Percentiles rank a stretch among this genome's conserved stretches.
These are phyloP conservation scores for Sinodicranocentrus sp. DNA, from an alignment of 2,888 invertebrate species.

Conservation along the genomic window DNA sequence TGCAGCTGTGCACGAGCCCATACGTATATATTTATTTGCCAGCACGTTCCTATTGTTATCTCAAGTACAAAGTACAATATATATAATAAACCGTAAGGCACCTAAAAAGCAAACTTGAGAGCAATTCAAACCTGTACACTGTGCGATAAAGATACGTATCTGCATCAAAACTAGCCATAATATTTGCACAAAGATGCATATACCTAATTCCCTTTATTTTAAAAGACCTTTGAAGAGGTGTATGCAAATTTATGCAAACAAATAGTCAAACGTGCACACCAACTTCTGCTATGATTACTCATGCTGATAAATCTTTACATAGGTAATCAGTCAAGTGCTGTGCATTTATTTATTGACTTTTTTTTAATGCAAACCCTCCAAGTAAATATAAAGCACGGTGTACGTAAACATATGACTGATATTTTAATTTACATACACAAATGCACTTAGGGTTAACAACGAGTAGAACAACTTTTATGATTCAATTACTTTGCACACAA, in stretches of 20 bases:
- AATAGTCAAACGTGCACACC: not conserved
- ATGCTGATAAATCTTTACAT: not conserved
- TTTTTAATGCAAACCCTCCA: too few species aligned
- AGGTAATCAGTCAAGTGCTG: not conserved
- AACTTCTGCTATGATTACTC: not conserved
- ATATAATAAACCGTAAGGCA: conserved; percentile 1
- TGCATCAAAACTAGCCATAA: too few species aligned
- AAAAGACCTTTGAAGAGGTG: too few species aligned
- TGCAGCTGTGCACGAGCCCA: conserved; percentile 23
- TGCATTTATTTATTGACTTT: too few species aligned
- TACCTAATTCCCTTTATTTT: too few species aligned
- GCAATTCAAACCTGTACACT: too few species aligned
- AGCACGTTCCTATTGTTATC: conserved; percentile 8
- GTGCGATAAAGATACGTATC: too few species aligned
- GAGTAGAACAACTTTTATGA: not conserved
- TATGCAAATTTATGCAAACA: conserved; percentile 41
- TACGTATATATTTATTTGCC: not conserved
- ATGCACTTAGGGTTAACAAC: too few species aligned
- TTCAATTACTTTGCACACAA: not conserved
- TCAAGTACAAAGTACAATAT: not conserved
- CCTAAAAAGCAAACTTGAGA: not conserved
- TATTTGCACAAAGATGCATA: too few species aligned
- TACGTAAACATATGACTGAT: too few species aligned
- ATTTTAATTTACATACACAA: too few species aligned
- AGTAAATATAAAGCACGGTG: too few species aligned